Base-by-base conservation (phyloP, 92 coral and sea anemone species). In the Virgularia gustaviana region DNA sequence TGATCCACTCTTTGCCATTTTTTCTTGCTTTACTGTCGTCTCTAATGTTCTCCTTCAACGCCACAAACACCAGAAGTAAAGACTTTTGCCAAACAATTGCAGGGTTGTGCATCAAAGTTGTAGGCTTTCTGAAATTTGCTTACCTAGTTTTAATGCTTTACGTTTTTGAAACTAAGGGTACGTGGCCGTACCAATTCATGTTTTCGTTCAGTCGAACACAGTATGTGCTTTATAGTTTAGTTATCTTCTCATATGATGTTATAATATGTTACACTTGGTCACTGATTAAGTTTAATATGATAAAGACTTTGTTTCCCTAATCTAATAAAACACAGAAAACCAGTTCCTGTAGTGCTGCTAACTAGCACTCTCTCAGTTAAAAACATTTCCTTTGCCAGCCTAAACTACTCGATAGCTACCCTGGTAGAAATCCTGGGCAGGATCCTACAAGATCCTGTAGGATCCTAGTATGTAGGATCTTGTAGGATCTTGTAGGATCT, bases 141-240 rank as follows among this genome's bases (percentile, higher is more conserved):
- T 68, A 51, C 51, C 51, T 68, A 10, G 24, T 33, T 27, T 12
- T 49, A 20, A 68, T 38, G n/a, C 51, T 49, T 27, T 36, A 47
- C 24, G 6, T 68, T 31, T 68, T 68, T 68, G 75, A 68, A 35
- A 2, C 51, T n/a, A 49, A 49, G 36, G 75, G 61, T 43, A 36
- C 23, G 4, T 68, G 75, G 75, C 75, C 75, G 22, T 68, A 68
- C 25, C 75, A 59, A 24, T 68, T 47, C 44, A 68, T 68, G 75
- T 68, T 68, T 23, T 68, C 75, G 30, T 68, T 68, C 60, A 68
- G 45, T 32, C 3, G 75, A 68, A 28, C 51, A 4, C 60, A 68
- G 2, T 68, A 28, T 32, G 5, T 47, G 15, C 37, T 22, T 11
- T 49, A 47, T 31, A 68, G 75, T 38, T 47, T 18, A 23, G 13